Conservation (phyloP, 2,797 vertebrate genomes). For the Tokudaia muenninki region DNA sequence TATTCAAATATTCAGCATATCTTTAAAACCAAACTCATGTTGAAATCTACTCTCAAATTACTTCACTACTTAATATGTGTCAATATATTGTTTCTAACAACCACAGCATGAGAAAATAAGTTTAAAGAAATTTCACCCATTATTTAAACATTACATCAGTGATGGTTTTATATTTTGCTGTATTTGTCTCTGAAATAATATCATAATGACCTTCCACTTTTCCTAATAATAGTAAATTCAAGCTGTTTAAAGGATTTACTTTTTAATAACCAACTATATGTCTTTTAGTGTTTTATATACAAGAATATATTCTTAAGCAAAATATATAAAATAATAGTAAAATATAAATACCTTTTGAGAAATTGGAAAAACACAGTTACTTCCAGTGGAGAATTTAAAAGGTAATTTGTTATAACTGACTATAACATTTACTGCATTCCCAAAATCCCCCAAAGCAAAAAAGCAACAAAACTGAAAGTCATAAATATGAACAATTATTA, state of each 20-base stretch:
- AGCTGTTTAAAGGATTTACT: not conserved
- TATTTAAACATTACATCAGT: not conserved
- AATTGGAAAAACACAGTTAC: conserved; percentile 45
- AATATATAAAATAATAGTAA: not conserved
- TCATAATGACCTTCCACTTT: conserved; percentile 3
- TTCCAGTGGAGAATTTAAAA: not conserved
- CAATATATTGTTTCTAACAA: conserved; percentile 45
- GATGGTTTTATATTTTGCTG: conserved; percentile 25
- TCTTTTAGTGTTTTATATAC: conserved; percentile 30
- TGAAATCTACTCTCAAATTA: conserved; percentile 55
- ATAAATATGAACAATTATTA: not conserved
- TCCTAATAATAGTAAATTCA: not conserved
- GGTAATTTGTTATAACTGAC: conserved; percentile 13
- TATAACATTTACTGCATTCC: not conserved
- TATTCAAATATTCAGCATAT: not conserved
- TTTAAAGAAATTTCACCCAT: conserved; percentile 51
- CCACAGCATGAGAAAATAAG: not conserved
- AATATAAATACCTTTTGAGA: conserved; percentile 30
- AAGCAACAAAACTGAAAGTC: conserved; percentile 54
- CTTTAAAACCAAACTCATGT: conserved; percentile 37
- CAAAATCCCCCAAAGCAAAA: conserved; percentile 6
- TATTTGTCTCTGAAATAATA: conserved; percentile 38
- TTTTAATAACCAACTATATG: not conserved
- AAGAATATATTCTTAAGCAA: conserved; percentile 32
- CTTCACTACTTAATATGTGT: not conserved